Conservation (phyloP, 1,140 invertebrate genomes). For the Eurosta solidaginis region DNA sequence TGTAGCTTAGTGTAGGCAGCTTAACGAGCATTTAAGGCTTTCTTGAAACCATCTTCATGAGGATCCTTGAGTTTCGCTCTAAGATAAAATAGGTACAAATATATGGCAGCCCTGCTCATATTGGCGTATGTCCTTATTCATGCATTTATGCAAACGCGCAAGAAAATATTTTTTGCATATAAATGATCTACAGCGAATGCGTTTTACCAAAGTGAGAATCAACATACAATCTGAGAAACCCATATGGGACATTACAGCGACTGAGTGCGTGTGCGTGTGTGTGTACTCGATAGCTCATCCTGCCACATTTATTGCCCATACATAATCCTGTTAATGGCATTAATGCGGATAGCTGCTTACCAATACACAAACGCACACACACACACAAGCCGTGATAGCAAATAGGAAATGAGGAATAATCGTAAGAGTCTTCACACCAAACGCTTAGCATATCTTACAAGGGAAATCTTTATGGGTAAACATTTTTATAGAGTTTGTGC, state of each 20-base stretch:
- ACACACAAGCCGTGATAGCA: background rate
- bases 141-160: background rate
- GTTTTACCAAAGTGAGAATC: background rate
- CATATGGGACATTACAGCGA: background rate
- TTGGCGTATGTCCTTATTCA: no score
- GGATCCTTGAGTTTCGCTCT: no score
- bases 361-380: background rate
- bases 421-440: background rate
- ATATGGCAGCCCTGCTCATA: background rate
- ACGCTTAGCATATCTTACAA: slow-evolving; percentile 8
- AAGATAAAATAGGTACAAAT: background rate
- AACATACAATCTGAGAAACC: no score
- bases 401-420: background rate
- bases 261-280: background rate
- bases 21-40: no score
- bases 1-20: no score
- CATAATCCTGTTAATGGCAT: slow-evolving; percentile 36
- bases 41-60: no score
- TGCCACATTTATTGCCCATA: slow-evolving; percentile 37
- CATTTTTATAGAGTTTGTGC: background rate
- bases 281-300: background rate
- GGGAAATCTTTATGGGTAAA: background rate
- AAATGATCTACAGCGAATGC: slow-evolving; percentile 11
- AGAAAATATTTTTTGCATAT: background rate
- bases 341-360: slow-evolving; percentile 14